Conservation (phyloP, 2,113 vertebrate genomes). For the Gadus macrocephalus region DNA sequence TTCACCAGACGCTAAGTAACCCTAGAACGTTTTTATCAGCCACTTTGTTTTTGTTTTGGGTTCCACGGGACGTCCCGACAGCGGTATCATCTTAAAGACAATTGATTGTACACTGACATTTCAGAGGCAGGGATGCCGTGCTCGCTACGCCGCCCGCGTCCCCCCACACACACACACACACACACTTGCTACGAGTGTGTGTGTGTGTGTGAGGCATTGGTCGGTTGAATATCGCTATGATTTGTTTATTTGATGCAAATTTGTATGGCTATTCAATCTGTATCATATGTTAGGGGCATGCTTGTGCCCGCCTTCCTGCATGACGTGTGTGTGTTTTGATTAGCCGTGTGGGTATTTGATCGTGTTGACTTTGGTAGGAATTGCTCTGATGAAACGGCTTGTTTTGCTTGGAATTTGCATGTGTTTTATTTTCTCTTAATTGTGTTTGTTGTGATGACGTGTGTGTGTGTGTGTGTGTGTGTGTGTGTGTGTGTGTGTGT, state of each 20-base stretch:
- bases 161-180: slow-evolving; percentile 19
- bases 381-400: slow-evolving; percentile 41
- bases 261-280: too few species aligned
- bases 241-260: too few species aligned
- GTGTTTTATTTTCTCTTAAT: slow-evolving; percentile 52
- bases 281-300: slow-evolving; percentile 55
- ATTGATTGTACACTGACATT: slow-evolving; percentile 68
- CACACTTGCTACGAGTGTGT: slow-evolving; percentile 36
- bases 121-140: slow-evolving; percentile 55
- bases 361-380: slow-evolving; percentile 35
- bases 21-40: slow-evolving; percentile 59
- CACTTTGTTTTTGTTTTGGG: slow-evolving; percentile 72
- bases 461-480: too few species aligned
- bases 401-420: slow-evolving; percentile 62
- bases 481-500: slow-evolving; percentile 66
- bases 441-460: slow-evolving; percentile 3
- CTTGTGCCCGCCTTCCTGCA: slow-evolving; percentile 57
- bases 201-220: slow-evolving; percentile 7
- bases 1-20: slow-evolving; percentile 62
- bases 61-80: slow-evolving; percentile 57
- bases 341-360: slow-evolving; percentile 21
- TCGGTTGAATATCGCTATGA: background rate
- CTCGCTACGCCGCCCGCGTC: slow-evolving; percentile 37
- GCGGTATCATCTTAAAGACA: slow-evolving; percentile 62
- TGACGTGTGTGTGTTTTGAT: slow-evolving; percentile 44